These are phyloP conservation scores for Tichodroma muraria DNA, from an alignment of 2,113 vertebrate genomes.

Conservation along the genomic window DNA sequence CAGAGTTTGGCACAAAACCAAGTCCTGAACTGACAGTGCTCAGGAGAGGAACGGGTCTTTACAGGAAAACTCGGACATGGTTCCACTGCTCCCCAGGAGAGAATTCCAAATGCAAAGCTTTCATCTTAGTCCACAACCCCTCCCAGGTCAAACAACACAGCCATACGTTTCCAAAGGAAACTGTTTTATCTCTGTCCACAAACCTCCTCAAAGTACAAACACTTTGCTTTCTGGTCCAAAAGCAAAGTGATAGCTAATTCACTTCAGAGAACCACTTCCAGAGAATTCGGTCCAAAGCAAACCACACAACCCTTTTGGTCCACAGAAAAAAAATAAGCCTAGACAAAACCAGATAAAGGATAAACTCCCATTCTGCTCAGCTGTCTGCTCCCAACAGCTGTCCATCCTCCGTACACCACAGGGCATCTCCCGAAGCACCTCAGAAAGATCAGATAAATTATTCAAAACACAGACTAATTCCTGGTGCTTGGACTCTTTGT, in stretches of 20 bases:
- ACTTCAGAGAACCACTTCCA: background rate
- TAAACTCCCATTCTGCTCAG: background rate
- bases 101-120: background rate
- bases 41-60: background rate
- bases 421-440: background rate
- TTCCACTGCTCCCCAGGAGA: background rate
- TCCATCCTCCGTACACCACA: background rate
- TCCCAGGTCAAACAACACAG: constrained; percentile 18
- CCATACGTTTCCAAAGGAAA: constrained; percentile 32
- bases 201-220: constrained; percentile 27
- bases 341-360: background rate
- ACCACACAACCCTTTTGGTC: background rate
- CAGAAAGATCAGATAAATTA: constrained; percentile 28
- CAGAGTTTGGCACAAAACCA: background rate
- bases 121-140: constrained; percentile 14
- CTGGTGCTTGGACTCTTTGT: background rate
- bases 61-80: background rate
- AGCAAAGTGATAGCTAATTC: background rate
- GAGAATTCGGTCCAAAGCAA: constrained; percentile 15
- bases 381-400: background rate
- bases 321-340: background rate
- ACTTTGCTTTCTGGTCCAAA: background rate
- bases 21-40: background rate
- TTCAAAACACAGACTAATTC: constrained; percentile 2
- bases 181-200: constrained; percentile 42